These are phyloP conservation scores for Agelaius phoeniceus DNA, from an alignment of 2,113 vertebrate species.

Conservation along the genomic window DNA sequence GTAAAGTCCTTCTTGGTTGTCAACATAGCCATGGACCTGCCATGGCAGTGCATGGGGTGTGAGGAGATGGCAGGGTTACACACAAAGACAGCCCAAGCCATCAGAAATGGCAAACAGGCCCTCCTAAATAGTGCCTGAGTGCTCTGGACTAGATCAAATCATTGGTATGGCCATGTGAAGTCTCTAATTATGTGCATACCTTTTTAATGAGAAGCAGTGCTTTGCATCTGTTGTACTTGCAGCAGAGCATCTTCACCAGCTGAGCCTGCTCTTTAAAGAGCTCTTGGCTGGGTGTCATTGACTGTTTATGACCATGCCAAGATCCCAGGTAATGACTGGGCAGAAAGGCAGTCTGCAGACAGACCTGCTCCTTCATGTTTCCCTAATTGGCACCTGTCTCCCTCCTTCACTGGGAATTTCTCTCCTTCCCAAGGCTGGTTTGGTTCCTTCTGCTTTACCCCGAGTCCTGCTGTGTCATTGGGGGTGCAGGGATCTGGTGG, in stretches of 20 bases:
- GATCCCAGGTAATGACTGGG: slow-evolving; percentile 32
- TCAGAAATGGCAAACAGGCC: neutral
- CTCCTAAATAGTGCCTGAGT: neutral
- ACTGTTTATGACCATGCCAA: slow-evolving; percentile 1
- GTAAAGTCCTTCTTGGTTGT: neutral
- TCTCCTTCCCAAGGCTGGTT: neutral
- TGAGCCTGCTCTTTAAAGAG: slow-evolving; percentile 39
- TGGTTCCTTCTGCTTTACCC: neutral
- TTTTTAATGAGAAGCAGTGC: slow-evolving; percentile 71
- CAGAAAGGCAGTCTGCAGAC: slow-evolving; percentile 40
- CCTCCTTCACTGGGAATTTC: neutral
- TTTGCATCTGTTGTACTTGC: slow-evolving; percentile 48
- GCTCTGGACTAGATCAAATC: slow-evolving; percentile 24
- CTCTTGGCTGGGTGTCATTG: neutral
- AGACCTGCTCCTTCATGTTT: slow-evolving; percentile 56
- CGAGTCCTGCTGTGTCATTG: fast-evolving
- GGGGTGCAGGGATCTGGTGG: neutral
- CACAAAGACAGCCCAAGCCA: neutral
- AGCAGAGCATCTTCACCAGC: slow-evolving; percentile 53
- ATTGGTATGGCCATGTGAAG: slow-evolving; percentile 22
- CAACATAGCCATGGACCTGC: neutral
- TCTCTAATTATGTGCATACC: slow-evolving; percentile 68
- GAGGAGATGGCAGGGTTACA: neutral
- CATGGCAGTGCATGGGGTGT: neutral
- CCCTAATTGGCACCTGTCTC: slow-evolving; percentile 25